Evolutionary conservation across 2,888 invertebrate species (phyloP).

Genomic region (Lacanobia wlatinum): DNA sequence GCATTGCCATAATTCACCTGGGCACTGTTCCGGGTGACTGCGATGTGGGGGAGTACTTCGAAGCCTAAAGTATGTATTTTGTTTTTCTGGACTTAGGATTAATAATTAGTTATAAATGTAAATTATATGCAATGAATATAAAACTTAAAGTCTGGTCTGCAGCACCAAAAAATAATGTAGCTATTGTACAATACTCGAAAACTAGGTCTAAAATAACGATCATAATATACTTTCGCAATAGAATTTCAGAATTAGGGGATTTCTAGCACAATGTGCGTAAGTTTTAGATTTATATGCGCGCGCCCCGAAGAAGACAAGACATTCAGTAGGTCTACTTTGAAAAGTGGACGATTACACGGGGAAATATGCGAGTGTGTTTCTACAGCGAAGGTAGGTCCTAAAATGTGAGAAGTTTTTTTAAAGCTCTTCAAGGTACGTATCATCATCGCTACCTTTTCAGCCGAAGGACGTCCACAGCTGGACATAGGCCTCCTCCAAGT

Average conservation of each 20-base stretch:
- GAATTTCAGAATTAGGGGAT: constrained; percentile 39
- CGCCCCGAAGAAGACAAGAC: not conserved
- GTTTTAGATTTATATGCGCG: constrained; percentile 28
- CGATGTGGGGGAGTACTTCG: too few relatives aligned
- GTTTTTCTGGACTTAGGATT: too few relatives aligned
- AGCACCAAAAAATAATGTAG: not conserved
- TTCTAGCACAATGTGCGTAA: constrained; percentile 28
- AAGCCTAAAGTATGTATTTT: too few relatives aligned
- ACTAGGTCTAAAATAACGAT: constrained; percentile 13
- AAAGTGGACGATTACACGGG: not conserved
- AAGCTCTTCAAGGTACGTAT: too few relatives aligned
- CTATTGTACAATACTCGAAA: not conserved
- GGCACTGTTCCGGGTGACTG: too few relatives aligned
- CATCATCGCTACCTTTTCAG: too few relatives aligned
- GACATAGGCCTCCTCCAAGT: too few relatives aligned
- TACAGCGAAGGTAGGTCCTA: not conserved
- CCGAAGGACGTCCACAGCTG: too few relatives aligned
- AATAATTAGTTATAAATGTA: too few relatives aligned
- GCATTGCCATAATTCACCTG: too few relatives aligned
- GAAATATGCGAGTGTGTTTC: not conserved
- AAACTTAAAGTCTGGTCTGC: not conserved
- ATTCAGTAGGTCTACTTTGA: constrained; percentile 18
- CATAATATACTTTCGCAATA: constrained; percentile 20
- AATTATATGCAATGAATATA: too few relatives aligned
- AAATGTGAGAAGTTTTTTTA: not conserved